A percentile compares a stretch with the other conserved stretches of the same genome.
These are phyloP conservation scores for Papilio machaon DNA, from an alignment of 1,140 invertebrate genomes.

Conservation along the genomic window DNA sequence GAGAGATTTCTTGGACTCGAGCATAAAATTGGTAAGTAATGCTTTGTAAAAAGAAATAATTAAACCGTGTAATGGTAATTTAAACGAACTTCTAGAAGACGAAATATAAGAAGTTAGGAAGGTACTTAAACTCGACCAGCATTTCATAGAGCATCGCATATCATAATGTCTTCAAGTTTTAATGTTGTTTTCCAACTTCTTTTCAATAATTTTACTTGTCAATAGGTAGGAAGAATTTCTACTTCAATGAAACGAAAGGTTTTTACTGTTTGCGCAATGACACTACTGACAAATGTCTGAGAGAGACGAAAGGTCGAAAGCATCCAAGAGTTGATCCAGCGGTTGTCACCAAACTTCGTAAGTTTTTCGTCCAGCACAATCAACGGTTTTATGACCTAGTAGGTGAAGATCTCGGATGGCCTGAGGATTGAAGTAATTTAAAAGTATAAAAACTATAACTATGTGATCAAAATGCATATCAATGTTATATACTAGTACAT, in stretches of 20 bases:
- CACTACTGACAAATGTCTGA: constrained; percentile 94
- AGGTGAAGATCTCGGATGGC: constrained; percentile 95
- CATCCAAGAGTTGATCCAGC: constrained; percentile 93
- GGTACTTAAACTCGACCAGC: too few relatives aligned
- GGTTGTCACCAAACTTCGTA: constrained; percentile 93
- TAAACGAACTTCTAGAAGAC: background rate
- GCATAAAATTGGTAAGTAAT: constrained; percentile 75
- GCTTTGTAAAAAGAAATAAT: background rate
- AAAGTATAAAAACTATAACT: constrained; percentile 44
- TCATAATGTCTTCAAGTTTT: too few relatives aligned
- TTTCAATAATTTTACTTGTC: background rate
- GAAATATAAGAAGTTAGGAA: background rate
- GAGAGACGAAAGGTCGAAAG: constrained; percentile 96
- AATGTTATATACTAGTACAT: constrained; percentile 68
- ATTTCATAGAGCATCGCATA: too few relatives aligned
- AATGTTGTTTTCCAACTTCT: too few relatives aligned
- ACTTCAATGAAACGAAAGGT: constrained; percentile 98
- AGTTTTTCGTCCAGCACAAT: constrained; percentile 98
- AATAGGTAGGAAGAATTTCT: constrained; percentile 93
- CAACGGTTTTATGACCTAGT: constrained; percentile 97
- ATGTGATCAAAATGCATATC: constrained; percentile 74
- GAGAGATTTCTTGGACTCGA: constrained; percentile 94
- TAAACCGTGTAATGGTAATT: background rate
- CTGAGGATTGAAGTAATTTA: constrained; percentile 84
- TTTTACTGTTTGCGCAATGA: constrained; percentile 97